A percentile compares a stretch with the other conserved stretches of the same genome.
phyloP scores from a whole-genome alignment of 2,797 vertebrate species.

The Fistularia commersonii region DNA sequence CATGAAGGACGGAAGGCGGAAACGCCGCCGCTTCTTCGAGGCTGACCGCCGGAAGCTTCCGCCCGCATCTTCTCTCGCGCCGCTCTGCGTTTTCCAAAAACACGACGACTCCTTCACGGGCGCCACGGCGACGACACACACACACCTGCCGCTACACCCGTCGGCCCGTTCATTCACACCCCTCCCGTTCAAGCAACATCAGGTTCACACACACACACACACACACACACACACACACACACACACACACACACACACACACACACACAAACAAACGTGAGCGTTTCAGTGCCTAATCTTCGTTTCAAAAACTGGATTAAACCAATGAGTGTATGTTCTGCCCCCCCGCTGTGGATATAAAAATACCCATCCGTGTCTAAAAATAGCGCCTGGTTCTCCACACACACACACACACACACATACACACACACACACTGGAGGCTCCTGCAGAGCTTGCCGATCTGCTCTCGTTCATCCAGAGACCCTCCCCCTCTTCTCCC shows the following conservation, averaged over 20 bases:
- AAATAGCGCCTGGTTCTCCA: slow-evolving; percentile 59
- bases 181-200: no score
- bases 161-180: no score
- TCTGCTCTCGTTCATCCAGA: slow-evolving; percentile 2
- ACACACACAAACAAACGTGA: not conserved
- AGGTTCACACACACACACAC: slow-evolving; percentile 39
- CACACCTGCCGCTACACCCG: not conserved
- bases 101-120: not conserved
- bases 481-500: slow-evolving; percentile 2
- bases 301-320: slow-evolving; percentile 49
- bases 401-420: no score
- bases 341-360: slow-evolving; percentile 36
- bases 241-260: not conserved
- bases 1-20: no score
- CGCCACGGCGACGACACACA: not conserved
- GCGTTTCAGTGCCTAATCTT: slow-evolving; percentile 49
- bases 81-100: not conserved
- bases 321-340: slow-evolving; percentile 42
- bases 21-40: no score
- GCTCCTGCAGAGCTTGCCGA: slow-evolving; percentile 30
- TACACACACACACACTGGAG: slow-evolving; percentile 34
- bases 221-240: no score
- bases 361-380: slow-evolving; percentile 57
- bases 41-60: no score
- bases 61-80: no score